Conservation (phyloP, 2,888 invertebrate species). For the Syrista parreyssii region DNA sequence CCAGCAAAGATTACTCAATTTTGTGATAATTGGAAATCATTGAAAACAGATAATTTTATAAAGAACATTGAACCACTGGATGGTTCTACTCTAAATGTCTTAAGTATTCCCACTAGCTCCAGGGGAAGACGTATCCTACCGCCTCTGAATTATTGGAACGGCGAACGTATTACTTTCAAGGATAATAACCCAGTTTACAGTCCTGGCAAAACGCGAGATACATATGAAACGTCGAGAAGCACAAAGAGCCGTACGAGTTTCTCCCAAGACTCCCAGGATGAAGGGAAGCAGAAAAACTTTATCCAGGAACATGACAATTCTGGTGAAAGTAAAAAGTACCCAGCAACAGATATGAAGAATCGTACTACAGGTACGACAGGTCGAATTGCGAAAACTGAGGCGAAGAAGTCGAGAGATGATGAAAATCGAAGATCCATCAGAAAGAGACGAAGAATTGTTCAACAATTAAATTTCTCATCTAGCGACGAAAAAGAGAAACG, state of each 20-base stretch:
- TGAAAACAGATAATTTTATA: not conserved
- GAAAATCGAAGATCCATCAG: not conserved
- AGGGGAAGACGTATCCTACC: constrained; percentile 50
- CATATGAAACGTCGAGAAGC: not conserved
- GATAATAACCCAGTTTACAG: constrained; percentile 40
- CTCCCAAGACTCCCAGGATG: not conserved
- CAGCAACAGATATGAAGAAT: not conserved
- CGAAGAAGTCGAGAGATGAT: not conserved
- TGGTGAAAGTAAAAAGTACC: not conserved
- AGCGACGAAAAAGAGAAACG: constrained; percentile 17
- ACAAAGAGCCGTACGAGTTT: not conserved
- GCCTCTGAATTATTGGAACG: constrained; percentile 49
- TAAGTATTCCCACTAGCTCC: constrained; percentile 40
- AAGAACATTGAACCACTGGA: constrained; percentile 6
- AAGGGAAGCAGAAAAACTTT: not conserved
- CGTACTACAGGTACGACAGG: not conserved
- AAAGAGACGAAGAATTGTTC: constrained; percentile 8
- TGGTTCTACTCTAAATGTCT: constrained; percentile 24
- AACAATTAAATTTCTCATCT: constrained; percentile 19
- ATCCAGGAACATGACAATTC: not conserved
- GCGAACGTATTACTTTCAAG: constrained; percentile 46
- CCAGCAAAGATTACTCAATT: constrained; percentile 50
- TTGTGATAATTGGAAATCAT: constrained; percentile 39
- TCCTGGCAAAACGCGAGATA: constrained; percentile 31
- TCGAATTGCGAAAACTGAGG: not conserved